Percentiles rank a stretch among this genome's conserved stretches.
Conservation (phyloP, 92 coral and sea anemone species). For the Micromussa lordhowensis region DNA sequence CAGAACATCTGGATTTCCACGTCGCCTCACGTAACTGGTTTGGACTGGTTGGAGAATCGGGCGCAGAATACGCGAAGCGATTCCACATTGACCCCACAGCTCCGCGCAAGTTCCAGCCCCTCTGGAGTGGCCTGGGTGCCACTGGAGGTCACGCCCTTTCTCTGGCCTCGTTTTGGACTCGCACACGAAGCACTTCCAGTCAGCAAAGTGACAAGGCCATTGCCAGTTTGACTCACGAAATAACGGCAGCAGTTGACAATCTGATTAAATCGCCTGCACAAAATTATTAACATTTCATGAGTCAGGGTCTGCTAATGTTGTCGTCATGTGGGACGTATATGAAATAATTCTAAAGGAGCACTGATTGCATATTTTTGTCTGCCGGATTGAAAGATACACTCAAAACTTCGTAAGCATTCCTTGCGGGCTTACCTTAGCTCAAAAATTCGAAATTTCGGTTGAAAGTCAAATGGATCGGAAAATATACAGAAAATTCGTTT, state of each 20-base stretch:
- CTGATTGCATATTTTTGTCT: neutral
- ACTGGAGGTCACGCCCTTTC: conserved; percentile 75
- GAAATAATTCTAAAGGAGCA: neutral
- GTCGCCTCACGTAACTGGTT: conserved; percentile 73
- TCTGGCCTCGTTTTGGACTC: conserved; percentile 75
- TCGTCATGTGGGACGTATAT: neutral
- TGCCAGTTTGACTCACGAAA: conserved; percentile 84
- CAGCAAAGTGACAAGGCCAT: conserved; percentile 91
- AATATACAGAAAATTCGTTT: no score
- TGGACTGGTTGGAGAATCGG: conserved; percentile 54
- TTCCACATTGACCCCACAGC: conserved; percentile 90
- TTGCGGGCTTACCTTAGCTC: no score
- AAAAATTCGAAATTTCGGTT: no score
- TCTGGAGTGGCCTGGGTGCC: conserved; percentile 96
- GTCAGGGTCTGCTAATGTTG: neutral
- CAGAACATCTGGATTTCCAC: conserved; percentile 44
- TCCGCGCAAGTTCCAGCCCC: conserved; percentile 92
- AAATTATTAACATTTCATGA: neutral
- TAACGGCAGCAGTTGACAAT: conserved; percentile 94
- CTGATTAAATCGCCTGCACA: conserved; percentile 94
- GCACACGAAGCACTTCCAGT: conserved; percentile 79
- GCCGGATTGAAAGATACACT: neutral
- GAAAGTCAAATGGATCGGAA: no score
- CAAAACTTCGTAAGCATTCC: neutral
- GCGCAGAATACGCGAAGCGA: conserved; percentile 92